Evolutionary conservation across 2,888 invertebrate species (phyloP).

Genomic region (Drosophila pseudotalamancana): DNA sequence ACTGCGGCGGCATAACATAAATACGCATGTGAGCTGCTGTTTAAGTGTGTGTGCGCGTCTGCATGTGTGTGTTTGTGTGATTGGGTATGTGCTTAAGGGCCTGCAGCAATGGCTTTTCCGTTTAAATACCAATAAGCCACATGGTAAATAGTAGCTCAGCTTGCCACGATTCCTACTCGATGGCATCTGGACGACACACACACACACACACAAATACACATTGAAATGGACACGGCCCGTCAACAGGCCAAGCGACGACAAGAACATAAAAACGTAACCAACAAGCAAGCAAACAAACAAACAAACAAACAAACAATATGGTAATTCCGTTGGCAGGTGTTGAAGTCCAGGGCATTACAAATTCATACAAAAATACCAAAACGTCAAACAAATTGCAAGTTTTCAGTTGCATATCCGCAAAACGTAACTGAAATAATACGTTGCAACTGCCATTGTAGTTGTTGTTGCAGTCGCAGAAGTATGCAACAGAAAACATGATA

Average conservation of each 20-base stretch:
- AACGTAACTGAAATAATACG: constrained; percentile 75
- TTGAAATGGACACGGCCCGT: constrained; percentile 6
- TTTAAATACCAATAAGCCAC: constrained; percentile 72
- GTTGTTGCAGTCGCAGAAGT: constrained; percentile 44
- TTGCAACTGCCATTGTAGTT: constrained; percentile 28
- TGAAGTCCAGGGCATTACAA: constrained; percentile 70
- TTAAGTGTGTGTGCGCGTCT: constrained; percentile 9
- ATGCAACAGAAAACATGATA: constrained; percentile 66
- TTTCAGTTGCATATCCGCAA: constrained; percentile 79
- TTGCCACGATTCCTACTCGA: neutral
- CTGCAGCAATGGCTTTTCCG: constrained; percentile 32
- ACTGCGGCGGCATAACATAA: constrained; percentile 72
- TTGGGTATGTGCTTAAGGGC: constrained; percentile 5
- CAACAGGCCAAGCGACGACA: constrained; percentile 32
- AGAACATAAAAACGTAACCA: constrained; percentile 22
- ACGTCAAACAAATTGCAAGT: constrained; percentile 78
- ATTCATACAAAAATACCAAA: constrained; percentile 74
- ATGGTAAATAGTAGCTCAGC: constrained; percentile 46
- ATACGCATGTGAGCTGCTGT: constrained; percentile 64
- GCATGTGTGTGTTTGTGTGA: constrained; percentile 18
- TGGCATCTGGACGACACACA: neutral
- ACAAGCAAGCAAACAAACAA: constrained; percentile 30
- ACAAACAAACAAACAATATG: constrained; percentile 39
- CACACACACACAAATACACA: no score
- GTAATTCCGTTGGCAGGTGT: constrained; percentile 63